Conservation (phyloP, 2,113 vertebrate genomes). For the Psilopsiagon aurifrons region DNA sequence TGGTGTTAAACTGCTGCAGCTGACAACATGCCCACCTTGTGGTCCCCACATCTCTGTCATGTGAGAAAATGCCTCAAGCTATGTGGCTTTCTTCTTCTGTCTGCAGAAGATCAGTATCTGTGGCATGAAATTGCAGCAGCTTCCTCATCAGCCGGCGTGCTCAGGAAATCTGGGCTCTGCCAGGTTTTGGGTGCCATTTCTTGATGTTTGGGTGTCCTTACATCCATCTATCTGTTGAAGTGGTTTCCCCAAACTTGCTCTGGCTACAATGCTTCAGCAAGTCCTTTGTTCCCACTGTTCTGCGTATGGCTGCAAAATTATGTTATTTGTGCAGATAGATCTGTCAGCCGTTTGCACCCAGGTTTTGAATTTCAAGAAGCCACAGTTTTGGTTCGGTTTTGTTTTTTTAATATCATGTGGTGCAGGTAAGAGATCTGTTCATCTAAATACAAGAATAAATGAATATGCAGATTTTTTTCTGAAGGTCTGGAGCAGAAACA, state of each 20-base stretch:
- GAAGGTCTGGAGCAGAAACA: not conserved
- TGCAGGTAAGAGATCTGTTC: not conserved
- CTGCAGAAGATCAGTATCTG: not conserved
- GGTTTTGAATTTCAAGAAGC: not conserved
- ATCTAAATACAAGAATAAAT: not conserved
- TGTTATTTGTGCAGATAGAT: not conserved
- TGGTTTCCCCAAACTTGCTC: not conserved
- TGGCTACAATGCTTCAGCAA: not conserved
- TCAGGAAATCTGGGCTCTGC: constrained; percentile 1
- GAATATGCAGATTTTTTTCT: not conserved
- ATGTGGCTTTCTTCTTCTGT: not conserved
- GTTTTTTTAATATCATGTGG: accelerated
- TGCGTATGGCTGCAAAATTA: not conserved
- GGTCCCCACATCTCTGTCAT: not conserved
- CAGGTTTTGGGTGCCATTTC: not conserved
- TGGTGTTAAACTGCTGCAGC: not conserved
- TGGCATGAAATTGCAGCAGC: not conserved
- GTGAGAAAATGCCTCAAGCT: not conserved
- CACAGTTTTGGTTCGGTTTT: not conserved
- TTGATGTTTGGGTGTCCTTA: constrained; percentile 3
- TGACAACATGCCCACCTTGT: not conserved
- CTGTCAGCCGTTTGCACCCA: not conserved
- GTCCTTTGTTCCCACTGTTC: not conserved
- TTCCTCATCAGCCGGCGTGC: not conserved
- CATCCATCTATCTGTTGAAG: not conserved